Evolutionary conservation across 1,140 invertebrate species (phyloP), one percentile per base, ranked within the genome.

Genomic region (Dufourea novaeangliae): DNA sequence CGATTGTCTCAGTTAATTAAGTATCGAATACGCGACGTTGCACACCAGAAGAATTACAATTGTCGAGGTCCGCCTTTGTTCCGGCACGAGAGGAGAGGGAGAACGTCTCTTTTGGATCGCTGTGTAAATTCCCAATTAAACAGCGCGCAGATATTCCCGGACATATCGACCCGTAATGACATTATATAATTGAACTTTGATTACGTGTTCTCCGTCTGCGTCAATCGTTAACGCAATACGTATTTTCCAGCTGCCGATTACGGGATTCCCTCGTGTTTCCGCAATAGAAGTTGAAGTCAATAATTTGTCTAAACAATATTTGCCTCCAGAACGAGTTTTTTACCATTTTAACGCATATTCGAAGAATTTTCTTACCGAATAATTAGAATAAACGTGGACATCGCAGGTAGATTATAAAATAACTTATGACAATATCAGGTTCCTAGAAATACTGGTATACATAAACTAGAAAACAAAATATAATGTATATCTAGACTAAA

Each of bases 111-210:
- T 46, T 46, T 46, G 44, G 7, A 46, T 46, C 44, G 4, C 20
- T 20, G 44, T 20, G 44, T 46, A 46, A n/a, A 25, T 27, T 11
- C 14, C 32, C 54, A 8, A 61, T 32, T 20, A 17, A 44, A 44
- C 27, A 3, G 8, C 25, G 2, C 20, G 1, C 10, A n/a, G 25
- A 27, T 59, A 20, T n/a, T 27, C 12, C 37, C 20, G 46, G 20
- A 44, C 46, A 68, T 27, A 32, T 68, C 22, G 20, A 0, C 5
- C 10, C 22, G 22, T 68, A 75, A 75, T 46, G 52, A 27, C 52
- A 57, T 57, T 34, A 44, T 68, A 37, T 68, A 75, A 68, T 68
- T 68, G 62, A 57, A 25, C 63, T 75, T 57, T 68, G 63, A 75
- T 67, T 56, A 75, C 63, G 17, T 37, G 25, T 0, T 14, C 1